Conservation (phyloP, 35 echinoderm and acorn worm species). For the Lytechinus variegatus region DNA sequence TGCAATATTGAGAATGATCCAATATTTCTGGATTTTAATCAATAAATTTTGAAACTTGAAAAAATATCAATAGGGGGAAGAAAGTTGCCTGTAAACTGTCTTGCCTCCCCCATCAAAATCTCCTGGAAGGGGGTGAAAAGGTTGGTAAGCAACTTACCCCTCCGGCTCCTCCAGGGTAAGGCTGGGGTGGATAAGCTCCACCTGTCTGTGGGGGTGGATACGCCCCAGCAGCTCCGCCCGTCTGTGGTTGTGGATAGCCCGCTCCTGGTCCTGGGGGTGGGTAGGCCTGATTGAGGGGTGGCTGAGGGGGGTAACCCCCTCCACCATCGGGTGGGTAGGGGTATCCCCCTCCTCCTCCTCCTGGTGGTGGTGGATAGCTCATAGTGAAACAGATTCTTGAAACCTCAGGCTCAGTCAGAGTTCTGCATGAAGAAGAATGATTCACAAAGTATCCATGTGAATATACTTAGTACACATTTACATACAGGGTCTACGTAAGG, state of each 20-base stretch:
- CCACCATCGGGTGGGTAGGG: not conserved
- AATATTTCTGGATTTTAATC: not conserved
- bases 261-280: not conserved
- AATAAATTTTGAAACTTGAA: too few species aligned
- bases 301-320: not conserved
- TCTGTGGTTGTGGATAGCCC: not conserved
- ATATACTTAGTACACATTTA: too few species aligned
- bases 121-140: not conserved
- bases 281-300: not conserved
- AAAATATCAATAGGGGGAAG: not conserved
- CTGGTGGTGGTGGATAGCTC: not conserved
- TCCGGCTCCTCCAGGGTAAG: not conserved
- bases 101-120: too few species aligned
- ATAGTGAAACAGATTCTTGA: not conserved
- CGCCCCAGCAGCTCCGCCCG: too few species aligned
- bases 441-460: too few species aligned
- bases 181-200: not conserved
- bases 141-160: not conserved
- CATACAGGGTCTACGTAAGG: too few species aligned
- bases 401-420: too few species aligned
- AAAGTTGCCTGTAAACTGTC: too few species aligned
- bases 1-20: not conserved
- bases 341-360: not conserved
- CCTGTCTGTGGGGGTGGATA: not conserved
- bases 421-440: too few species aligned